Conservation (phyloP, 2,113 vertebrate genomes). For the Engraulis encrasicolus region DNA sequence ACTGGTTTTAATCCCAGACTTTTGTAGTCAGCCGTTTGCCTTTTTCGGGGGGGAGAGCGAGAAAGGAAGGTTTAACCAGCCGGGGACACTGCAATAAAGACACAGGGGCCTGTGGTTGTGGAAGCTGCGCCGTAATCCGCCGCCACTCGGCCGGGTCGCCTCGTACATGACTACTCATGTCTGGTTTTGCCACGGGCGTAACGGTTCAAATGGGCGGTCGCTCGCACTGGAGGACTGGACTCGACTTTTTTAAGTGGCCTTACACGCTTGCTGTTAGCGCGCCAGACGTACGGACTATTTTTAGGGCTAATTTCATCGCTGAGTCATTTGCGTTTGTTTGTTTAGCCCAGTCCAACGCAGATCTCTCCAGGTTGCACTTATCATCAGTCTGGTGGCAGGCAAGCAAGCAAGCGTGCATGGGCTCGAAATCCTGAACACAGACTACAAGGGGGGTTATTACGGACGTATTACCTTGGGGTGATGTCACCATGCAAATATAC, state of each 20-base stretch:
- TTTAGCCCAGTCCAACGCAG: background rate
- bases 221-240: too few relatives aligned
- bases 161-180: background rate
- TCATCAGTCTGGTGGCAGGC: background rate
- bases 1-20: conserved; percentile 53
- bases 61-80: background rate
- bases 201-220: background rate
- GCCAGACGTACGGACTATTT: background rate
- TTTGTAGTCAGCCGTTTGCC: background rate
- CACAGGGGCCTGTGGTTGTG: background rate
- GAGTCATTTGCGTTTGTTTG: background rate
- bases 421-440: background rate
- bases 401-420: too few relatives aligned
- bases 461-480: background rate
- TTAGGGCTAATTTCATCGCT: background rate
- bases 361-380: background rate
- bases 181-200: background rate
- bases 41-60: background rate
- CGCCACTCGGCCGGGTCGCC: background rate
- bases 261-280: background rate
- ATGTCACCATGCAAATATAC: conserved; percentile 11
- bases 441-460: background rate
- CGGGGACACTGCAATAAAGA: background rate
- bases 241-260: background rate
- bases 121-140: background rate